Evolutionary conservation across 2,888 invertebrate genomes (phyloP).

Genomic region (Caenorhabditis sulstoni): DNA sequence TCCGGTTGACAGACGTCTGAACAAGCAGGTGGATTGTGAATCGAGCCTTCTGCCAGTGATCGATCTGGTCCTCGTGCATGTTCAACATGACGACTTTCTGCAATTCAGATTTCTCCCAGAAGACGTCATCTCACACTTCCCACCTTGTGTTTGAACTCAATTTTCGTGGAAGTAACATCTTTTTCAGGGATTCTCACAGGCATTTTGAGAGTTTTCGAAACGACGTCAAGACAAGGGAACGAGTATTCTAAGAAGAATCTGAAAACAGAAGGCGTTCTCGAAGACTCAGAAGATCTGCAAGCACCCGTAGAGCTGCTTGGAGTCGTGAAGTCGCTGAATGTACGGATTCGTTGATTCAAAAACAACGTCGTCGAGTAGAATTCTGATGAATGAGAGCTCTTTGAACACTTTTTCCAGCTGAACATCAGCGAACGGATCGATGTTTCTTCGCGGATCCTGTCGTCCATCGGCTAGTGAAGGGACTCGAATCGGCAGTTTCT

Average conservation of each 20-base stretch:
- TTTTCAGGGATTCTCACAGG: slow-evolving; percentile 53
- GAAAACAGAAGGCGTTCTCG: background rate
- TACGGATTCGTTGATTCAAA: slow-evolving; percentile 28
- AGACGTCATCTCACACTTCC: background rate
- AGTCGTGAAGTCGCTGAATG: slow-evolving; percentile 28
- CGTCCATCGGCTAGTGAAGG: no score
- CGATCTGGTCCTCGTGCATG: slow-evolving; percentile 50
- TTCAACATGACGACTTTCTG: slow-evolving; percentile 41
- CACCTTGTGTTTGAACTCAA: slow-evolving; percentile 62
- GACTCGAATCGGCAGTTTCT: no score
- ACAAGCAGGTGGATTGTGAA: slow-evolving; percentile 47
- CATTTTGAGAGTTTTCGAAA: slow-evolving; percentile 48
- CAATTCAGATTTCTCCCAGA: background rate
- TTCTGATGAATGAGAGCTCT: slow-evolving; percentile 62
- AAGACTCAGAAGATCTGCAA: background rate
- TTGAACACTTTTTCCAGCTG: slow-evolving; percentile 56
- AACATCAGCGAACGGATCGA: slow-evolving; percentile 52
- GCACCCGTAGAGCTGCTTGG: slow-evolving; percentile 43
- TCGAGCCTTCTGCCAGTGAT: slow-evolving; percentile 31
- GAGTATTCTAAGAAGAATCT: slow-evolving; percentile 65
- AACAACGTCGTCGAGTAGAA: slow-evolving; percentile 63
- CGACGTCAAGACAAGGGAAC: slow-evolving; percentile 62
- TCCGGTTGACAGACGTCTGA: slow-evolving; percentile 33
- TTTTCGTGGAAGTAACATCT: slow-evolving; percentile 27
- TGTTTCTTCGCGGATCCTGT: background rate